Conservation (phyloP, 1,140 invertebrate genomes). For the Drosophila rhopaloa region DNA sequence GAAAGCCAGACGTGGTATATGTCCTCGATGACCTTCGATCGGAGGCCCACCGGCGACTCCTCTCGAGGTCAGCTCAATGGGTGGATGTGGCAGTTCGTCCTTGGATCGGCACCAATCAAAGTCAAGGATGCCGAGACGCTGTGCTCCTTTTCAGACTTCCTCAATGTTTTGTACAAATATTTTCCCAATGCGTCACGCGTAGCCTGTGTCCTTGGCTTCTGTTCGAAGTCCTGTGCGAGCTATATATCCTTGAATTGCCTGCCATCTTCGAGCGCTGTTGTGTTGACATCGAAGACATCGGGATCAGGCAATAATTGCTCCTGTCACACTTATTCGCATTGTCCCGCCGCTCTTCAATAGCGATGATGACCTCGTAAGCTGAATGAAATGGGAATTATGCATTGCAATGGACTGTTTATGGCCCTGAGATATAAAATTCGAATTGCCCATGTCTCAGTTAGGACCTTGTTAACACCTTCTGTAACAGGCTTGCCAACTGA, state of each 20-base stretch:
- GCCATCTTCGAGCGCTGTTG: conserved; percentile 36
- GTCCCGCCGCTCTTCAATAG: conserved; percentile 53
- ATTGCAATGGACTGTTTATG: conserved; percentile 44
- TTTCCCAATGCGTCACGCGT: conserved; percentile 75
- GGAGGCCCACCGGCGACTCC: conserved; percentile 33
- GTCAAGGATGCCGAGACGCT: conserved; percentile 63
- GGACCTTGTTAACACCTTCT: conserved; percentile 61
- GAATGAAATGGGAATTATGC: conserved; percentile 60
- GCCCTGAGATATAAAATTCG: conserved; percentile 39
- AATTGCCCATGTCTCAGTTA: conserved; percentile 26
- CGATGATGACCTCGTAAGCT: conserved; percentile 67
- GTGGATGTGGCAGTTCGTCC: conserved; percentile 39
- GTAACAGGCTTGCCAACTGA: conserved; percentile 14
- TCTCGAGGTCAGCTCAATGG: conserved; percentile 49
- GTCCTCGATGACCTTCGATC: conserved; percentile 57
- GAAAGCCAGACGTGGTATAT: conserved; percentile 30
- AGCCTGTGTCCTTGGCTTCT: conserved; percentile 73
- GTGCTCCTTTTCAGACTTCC: conserved; percentile 56
- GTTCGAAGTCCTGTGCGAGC: conserved; percentile 60
- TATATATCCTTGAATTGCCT: conserved; percentile 39
- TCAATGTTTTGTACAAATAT: conserved; percentile 74
- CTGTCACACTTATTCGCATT: conserved; percentile 82
- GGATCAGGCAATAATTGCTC: conserved; percentile 71
- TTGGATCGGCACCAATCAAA: conserved; percentile 65
- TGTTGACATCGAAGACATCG: conserved; percentile 67